A percentile compares a stretch with the other conserved stretches of the same genome.
Conservation (phyloP, 2,888 invertebrate genomes). For the Galeruca laticollis region DNA sequence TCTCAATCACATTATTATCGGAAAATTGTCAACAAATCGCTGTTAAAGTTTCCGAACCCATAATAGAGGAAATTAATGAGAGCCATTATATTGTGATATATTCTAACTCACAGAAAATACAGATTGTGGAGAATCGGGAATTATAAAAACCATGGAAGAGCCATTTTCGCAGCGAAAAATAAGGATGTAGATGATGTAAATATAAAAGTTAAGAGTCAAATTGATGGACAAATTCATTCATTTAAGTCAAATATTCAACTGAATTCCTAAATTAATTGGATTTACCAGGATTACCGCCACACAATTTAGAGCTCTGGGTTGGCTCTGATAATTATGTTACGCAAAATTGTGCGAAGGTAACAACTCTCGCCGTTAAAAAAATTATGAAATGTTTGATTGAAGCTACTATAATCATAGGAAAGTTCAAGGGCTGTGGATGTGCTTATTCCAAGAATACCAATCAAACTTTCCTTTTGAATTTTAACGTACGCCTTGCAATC, state of each 20-base stretch:
- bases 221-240: conserved; percentile 11
- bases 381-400: neutral
- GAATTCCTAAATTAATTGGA: neutral
- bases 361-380: conserved; percentile 3
- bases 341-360: neutral
- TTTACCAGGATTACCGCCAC: conserved; percentile 13
- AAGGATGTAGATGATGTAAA: conserved; percentile 4
- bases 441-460: neutral
- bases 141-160: conserved; percentile 7
- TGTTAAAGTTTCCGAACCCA: no score
- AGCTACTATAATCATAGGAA: neutral
- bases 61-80: no score
- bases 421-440: neutral
- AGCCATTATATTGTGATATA: no score
- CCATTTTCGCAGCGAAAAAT: conserved; percentile 16
- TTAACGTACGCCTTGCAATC: neutral
- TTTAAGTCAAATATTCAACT: neutral
- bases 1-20: no score
- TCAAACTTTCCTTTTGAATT: neutral
- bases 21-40: no score
- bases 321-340: neutral
- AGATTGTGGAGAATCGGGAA: no score
- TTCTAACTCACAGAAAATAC: no score
- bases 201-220: neutral
- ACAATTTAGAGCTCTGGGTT: neutral